phyloP scores from a whole-genome alignment of 2,113 vertebrate genomes.

The Apteryx mantelli region DNA sequence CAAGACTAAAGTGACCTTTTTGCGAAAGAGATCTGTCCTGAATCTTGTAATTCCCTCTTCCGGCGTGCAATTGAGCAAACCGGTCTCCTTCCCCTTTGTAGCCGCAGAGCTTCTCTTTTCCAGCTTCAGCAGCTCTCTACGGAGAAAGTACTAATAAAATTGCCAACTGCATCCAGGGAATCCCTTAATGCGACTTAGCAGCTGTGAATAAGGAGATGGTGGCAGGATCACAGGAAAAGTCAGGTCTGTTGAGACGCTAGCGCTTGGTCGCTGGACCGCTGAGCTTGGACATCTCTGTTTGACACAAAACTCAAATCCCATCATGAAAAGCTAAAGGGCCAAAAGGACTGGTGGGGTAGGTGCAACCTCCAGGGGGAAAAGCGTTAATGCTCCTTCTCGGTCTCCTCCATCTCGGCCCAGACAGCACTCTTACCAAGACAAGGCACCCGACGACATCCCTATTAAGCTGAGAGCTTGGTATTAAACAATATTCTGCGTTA shows the following conservation, averaged over 20 bases:
- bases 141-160: background rate
- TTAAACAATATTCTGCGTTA: background rate
- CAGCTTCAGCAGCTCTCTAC: background rate
- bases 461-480: accelerated
- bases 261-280: accelerated
- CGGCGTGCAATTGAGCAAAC: background rate
- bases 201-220: background rate
- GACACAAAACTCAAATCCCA: background rate
- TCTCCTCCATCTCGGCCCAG: background rate
- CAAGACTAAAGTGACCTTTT: background rate
- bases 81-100: background rate
- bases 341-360: background rate
- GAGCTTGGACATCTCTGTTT: background rate
- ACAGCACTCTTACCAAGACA: background rate
- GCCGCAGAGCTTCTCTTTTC: background rate
- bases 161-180: background rate
- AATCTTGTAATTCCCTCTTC: background rate
- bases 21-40: accelerated
- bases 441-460: accelerated
- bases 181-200: accelerated
- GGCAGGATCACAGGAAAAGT: accelerated
- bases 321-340: accelerated
- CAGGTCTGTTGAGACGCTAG: background rate
- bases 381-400: background rate
- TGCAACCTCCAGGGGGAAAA: background rate